Evolutionary conservation across 2,888 invertebrate species (phyloP), one percentile per base, ranked within the genome.

Genomic region (Orthosia incerta): DNA sequence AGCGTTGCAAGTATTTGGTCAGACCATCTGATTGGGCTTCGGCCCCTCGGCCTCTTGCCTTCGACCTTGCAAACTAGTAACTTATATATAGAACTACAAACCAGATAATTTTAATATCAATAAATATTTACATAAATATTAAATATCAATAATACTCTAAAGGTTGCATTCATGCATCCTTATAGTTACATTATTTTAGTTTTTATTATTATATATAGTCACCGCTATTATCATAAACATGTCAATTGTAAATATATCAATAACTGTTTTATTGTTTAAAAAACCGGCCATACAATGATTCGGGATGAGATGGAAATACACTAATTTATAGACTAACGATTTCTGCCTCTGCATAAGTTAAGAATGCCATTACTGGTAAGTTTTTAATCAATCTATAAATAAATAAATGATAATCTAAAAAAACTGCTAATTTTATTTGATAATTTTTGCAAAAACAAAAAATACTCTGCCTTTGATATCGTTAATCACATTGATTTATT

Each of bases 71-170:
- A n/a, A n/a, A n/a, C n/a, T n/a, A n/a, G n/a, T n/a, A n/a, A n/a
- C n/a, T n/a, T n/a, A n/a, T n/a, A n/a, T n/a, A 45, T 26, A 4
- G 45, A 57, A 46, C 7, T 20, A 3, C 2, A n/a, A 57, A 70
- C 15, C 50, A 3, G 4, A 20, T 31, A 15, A 59, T 4, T 26
- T 50, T 56, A 9, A 39, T 9, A 56, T 65, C 15, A 48, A 60
- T 18, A 50, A 60, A 7, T 53, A 67, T 74, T 76, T 51, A 60
- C 48, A 59, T 79, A 45, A 46, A 60, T 46, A 48, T 13, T 7
- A 31, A 39, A 64, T 45, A 66, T 57, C 65, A 65, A 71, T 65
- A 26, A 65, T 61, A 13, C 1, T 5, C 2, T 5, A 71, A 66
- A 77, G 46, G 51, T 65, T 62, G 26, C 18, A 53, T 26, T 13